These are phyloP conservation scores for Ennomos fuscantarius DNA, from an alignment of 2,888 invertebrate species.

Conservation along the genomic window DNA sequence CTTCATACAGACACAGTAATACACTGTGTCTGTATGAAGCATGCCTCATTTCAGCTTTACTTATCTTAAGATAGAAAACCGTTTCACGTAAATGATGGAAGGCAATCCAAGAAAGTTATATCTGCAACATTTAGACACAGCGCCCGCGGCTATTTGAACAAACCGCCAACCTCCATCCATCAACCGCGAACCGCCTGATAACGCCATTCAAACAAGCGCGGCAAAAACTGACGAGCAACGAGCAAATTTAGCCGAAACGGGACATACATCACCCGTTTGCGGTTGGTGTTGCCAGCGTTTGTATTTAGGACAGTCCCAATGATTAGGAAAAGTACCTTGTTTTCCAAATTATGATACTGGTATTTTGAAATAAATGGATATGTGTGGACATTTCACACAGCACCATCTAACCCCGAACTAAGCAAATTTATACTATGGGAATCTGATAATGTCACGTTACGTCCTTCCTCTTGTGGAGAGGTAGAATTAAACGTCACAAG, in stretches of 20 bases:
- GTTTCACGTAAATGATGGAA: slow-evolving; percentile 1
- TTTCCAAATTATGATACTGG: too few relatives aligned
- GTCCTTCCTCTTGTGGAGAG: too few relatives aligned
- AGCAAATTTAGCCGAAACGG: slow-evolving; percentile 38
- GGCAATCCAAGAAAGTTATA: slow-evolving; percentile 9
- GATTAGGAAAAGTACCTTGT: neutral
- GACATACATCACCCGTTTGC: slow-evolving; percentile 33
- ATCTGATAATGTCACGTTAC: too few relatives aligned
- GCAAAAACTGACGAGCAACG: slow-evolving; percentile 36
- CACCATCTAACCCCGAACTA: too few relatives aligned
- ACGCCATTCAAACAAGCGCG: slow-evolving; percentile 36
- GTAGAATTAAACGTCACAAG: too few relatives aligned
- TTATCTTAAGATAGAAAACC: slow-evolving; percentile 3
- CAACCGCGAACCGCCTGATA: slow-evolving; percentile 27
- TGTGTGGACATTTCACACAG: too few relatives aligned
- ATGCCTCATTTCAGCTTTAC: neutral
- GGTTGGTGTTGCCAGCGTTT: slow-evolving; percentile 19
- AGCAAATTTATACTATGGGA: too few relatives aligned
- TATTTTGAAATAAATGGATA: too few relatives aligned
- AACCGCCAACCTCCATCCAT: slow-evolving; percentile 10
- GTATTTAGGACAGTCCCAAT: neutral
- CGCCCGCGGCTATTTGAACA: slow-evolving; percentile 18
- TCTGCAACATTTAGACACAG: slow-evolving; percentile 8
- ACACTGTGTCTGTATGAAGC: too few relatives aligned
- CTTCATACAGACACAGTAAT: too few relatives aligned